A percentile compares a stretch with the other conserved stretches of the same genome.
Conservation (phyloP, 2,113 vertebrate species). For the Todiramphus saurophagus region DNA sequence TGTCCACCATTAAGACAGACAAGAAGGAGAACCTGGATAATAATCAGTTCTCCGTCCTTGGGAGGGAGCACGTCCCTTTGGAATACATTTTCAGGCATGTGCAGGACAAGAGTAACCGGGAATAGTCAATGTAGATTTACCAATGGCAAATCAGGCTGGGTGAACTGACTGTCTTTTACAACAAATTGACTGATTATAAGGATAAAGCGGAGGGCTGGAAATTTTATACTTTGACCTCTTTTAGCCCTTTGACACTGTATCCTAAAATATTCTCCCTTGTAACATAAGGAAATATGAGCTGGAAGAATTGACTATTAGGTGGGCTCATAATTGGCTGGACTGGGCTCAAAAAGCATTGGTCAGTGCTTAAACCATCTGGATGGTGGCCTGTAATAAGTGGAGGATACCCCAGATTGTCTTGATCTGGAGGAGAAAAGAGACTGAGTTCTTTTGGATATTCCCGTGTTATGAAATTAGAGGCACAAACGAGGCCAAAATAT, state of each 20-base stretch:
- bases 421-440: no score
- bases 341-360: background rate
- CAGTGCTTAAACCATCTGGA: background rate
- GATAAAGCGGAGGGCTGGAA: background rate
- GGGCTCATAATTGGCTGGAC: background rate
- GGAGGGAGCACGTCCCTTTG: background rate
- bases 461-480: no score
- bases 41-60: background rate
- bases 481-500: no score
- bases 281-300: background rate
- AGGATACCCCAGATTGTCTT: background rate
- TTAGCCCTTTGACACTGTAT: background rate
- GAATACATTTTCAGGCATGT: background rate
- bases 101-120: background rate
- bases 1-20: background rate
- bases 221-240: background rate
- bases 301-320: background rate
- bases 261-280: background rate
- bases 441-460: no score
- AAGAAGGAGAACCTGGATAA: background rate
- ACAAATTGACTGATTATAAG: background rate
- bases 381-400: background rate
- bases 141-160: background rate
- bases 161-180: background rate
- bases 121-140: background rate